Evolutionary conservation across 37 sponge, comb jelly and placozoan genomes (phyloP), one percentile per base, ranked within the genome.

Genomic region (Amphimedon queenslandica): DNA sequence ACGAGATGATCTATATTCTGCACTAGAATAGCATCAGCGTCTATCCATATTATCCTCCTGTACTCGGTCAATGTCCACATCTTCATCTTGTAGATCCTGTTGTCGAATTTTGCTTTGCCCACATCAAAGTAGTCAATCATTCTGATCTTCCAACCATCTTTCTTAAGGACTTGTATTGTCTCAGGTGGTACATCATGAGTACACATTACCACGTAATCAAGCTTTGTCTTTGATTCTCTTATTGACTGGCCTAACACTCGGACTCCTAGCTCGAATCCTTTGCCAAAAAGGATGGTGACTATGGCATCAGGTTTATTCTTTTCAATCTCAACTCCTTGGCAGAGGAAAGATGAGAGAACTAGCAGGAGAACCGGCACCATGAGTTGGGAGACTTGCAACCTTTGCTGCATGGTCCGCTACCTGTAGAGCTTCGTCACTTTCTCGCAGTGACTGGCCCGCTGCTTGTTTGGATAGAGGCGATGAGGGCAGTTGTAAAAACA

Each of bases 171-270:
- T 3, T 25, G 33, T 57, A 34, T 56, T 1, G 31, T 21, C 20
- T 37, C 4, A n/a, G 37, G 31, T 29, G 79, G 32, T 28, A 78
- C 79, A 28, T 57, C 61, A 24, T 31, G 42, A 6, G 61, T 36
- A 32, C 71, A 70, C 4, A 78, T 34, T 2, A 39, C 70, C 3
- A 78, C 30, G n/a, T 35, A 20, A 0, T 78, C 79, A 27, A n/a
- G 32, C 21, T 39, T 23, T 21, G 79, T 78, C 6, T 58, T 42
- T 36, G 79, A 28, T 2, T 78, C 63, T 25, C 35, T 69, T 36
- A 78, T 69, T 11, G 79, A 78, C 24, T 58, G 79, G 0, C 79
- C 70, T 2, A 78, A 55, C 2, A 78, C 79, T 57, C 79, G 70
- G 11, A 58, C 61, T 1, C 71, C 60, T 3, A 78, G 63, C 5